Percentiles rank a stretch among this genome's conserved stretches.
Conservation (phyloP, 1,140 invertebrate species). For the Vanessa tameamea region DNA sequence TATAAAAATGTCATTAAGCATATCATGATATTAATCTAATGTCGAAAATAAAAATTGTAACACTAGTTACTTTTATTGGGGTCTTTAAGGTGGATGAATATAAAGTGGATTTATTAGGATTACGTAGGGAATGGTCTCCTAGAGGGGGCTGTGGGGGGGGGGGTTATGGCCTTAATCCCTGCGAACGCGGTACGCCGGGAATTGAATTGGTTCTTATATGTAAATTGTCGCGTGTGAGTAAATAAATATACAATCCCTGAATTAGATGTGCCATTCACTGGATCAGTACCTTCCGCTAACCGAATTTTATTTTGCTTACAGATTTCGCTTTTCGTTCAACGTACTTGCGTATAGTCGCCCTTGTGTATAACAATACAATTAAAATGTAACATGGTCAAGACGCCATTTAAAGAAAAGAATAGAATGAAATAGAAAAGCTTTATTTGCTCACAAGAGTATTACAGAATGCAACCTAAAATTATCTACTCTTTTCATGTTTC, state of each 20-base stretch:
- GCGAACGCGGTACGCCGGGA: slow-evolving; percentile 62
- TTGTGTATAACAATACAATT: too few species aligned
- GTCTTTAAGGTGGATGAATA: slow-evolving; percentile 78
- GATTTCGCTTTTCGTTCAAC: not conserved
- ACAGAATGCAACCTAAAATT: too few species aligned
- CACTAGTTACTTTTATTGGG: slow-evolving; percentile 72
- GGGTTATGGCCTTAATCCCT: slow-evolving; percentile 64
- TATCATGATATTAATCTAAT: not conserved
- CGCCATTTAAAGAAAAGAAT: not conserved
- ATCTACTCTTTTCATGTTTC: too few species aligned
- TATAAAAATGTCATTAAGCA: slow-evolving; percentile 1
- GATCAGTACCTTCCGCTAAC: slow-evolving; percentile 47
- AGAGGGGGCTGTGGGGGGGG: slow-evolving; percentile 41
- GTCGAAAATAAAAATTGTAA: slow-evolving; percentile 48
- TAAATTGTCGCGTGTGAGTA: slow-evolving; percentile 73
- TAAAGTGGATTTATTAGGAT: slow-evolving; percentile 78
- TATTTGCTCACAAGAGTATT: too few species aligned
- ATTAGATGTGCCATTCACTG: slow-evolving; percentile 57
- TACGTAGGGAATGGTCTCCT: slow-evolving; percentile 62
- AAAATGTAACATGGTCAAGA: too few species aligned
- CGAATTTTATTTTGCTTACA: slow-evolving; percentile 22
- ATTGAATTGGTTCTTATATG: slow-evolving; percentile 76
- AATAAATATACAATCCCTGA: slow-evolving; percentile 71
- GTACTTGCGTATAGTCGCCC: not conserved
- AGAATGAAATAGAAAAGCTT: too few species aligned